phyloP scores from a whole-genome alignment of 1,140 invertebrate genomes.

The Hyposmocoma kahamanoa region DNA sequence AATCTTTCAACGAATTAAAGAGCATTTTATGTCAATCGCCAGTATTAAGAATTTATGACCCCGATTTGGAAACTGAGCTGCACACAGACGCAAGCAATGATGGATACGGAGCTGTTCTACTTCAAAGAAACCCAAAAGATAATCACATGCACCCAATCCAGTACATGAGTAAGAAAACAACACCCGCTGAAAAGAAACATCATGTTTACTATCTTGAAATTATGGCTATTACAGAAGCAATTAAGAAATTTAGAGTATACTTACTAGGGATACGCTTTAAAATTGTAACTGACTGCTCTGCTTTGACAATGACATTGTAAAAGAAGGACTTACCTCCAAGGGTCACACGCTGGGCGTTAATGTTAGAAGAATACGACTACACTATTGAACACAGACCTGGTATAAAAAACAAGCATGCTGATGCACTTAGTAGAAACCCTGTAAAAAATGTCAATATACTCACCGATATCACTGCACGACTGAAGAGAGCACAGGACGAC shows the following conservation, averaged over 20 bases:
- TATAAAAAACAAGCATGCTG: not conserved
- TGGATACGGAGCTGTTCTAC: slow-evolving; percentile 30
- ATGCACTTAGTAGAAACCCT: not conserved
- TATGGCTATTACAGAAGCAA: slow-evolving; percentile 65
- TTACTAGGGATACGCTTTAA: slow-evolving; percentile 30
- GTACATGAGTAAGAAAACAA: slow-evolving; percentile 58
- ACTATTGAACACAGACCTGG: not conserved
- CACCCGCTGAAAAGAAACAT: slow-evolving; percentile 53
- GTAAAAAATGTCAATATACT: not conserved
- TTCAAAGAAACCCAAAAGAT: slow-evolving; percentile 31
- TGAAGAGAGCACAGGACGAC: not conserved
- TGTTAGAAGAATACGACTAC: not conserved
- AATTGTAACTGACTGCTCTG: slow-evolving; percentile 34
- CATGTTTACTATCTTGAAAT: slow-evolving; percentile 67
- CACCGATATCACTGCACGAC: not conserved
- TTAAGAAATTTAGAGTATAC: slow-evolving; percentile 64
- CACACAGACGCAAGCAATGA: slow-evolving; percentile 6
- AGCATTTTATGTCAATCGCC: slow-evolving; percentile 23
- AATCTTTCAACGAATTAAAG: slow-evolving; percentile 21
- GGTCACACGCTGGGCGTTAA: slow-evolving; percentile 13
- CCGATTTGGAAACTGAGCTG: not conserved
- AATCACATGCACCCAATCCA: slow-evolving; percentile 38
- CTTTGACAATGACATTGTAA: slow-evolving; percentile 19
- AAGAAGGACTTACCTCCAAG: slow-evolving; percentile 28
- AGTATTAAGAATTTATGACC: slow-evolving; percentile 1